Conservation (phyloP, 2,113 vertebrate species). For the Cryptomyrus ogoouensis region DNA sequence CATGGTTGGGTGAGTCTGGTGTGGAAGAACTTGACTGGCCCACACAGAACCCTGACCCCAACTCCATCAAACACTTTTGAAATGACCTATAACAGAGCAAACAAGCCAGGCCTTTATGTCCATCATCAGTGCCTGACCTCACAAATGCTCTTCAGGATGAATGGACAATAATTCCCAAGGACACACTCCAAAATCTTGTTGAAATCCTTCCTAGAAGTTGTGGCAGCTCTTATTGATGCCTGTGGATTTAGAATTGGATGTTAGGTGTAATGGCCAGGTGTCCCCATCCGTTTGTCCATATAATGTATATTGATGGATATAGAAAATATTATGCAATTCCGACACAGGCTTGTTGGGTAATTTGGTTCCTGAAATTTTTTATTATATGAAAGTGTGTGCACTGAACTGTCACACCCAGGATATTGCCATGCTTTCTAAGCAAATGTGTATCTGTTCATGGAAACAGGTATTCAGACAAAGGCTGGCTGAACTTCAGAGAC, state of each 20-base stretch:
- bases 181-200: neutral
- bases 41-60: neutral
- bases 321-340: neutral
- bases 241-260: neutral
- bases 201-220: neutral
- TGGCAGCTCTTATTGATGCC: neutral
- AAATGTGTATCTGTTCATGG: neutral
- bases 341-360: neutral
- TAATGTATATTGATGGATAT: neutral
- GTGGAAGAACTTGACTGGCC: neutral
- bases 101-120: neutral
- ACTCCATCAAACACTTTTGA: neutral
- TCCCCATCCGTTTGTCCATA: neutral
- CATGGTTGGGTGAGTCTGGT: neutral
- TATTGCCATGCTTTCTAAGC: neutral
- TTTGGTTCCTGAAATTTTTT: neutral
- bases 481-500: slow-evolving; percentile 85
- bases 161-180: neutral
- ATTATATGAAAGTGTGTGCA: neutral
- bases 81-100: neutral
- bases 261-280: neutral
- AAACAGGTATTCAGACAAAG: slow-evolving; percentile 82
- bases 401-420: neutral
- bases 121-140: neutral
- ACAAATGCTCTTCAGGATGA: neutral